Base-by-base conservation (phyloP, 1,140 invertebrate species). In the Teleogryllus occipitalis region DNA sequence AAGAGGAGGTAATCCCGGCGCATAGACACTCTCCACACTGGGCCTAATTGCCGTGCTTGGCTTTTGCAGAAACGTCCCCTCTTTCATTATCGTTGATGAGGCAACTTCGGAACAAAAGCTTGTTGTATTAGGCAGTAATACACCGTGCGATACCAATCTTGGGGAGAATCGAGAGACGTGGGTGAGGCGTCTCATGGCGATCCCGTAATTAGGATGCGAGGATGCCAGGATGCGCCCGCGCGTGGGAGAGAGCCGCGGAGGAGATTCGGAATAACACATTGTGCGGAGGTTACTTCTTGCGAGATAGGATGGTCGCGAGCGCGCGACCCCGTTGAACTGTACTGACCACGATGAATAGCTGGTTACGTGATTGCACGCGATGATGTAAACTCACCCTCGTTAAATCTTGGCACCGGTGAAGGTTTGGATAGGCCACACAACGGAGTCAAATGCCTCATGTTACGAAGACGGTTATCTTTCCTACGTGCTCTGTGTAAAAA, bases 61-160 rank as follows among this genome's bases (percentile, higher is more conserved):
- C 54, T 65, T 65, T 65, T 18, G 54, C 54, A 65, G 10, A 65
- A 18, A 65, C 54, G 54, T 65, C 54, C 54, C 54, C 18, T 10
- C 10, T 65, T 65, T 65, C 54, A 65, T 65, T 65, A 65, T 65
- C 54, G 54, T 65, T 65, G 54, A 65, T 65, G 54, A 65, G 54
- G 54, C 54, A 65, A 65, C 54, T 65, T 65, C 54, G 54, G 54
- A 65, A 65, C 54, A 65, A 65, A 65, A 65, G 54, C 54, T 65
- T 65, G 54, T 65, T 65, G 54, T 65, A 65, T 65, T 65, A 65
- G 18, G 54, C 54, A 14, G 54, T 65, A 65, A 65, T 65, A 18
- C 54, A 65, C 10, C 54, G 54, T 65, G 54, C 54, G 54, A 65
- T 65, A 65, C 54, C 54, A 65, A 65, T 65, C 54, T 65, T 14